Base-by-base conservation (phyloP, 1,140 invertebrate genomes). In the Ladona fulva region DNA sequence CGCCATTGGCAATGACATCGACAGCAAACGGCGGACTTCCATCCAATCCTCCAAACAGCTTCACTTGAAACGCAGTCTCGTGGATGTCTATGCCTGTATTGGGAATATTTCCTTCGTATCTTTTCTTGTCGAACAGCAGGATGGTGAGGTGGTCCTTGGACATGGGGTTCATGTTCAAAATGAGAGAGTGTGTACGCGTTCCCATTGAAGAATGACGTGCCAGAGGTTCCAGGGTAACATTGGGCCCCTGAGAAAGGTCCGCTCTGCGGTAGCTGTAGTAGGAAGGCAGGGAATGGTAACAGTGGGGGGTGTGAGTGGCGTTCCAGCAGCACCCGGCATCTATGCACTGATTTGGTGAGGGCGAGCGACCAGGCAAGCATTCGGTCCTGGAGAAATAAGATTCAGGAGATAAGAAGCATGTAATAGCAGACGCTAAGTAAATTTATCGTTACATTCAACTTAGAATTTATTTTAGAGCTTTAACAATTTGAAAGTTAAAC, bases 221-320 rank as follows among this genome's bases (percentile, higher is more conserved):
- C 11, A 77, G 78, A 24, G 76, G 74, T 74, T 22, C 77, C 78
- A 66, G 42, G 24, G 8, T 79, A 25, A 78, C 74, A 24, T 76
- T 77, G 42, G 1, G 52, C 19, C 29, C 66, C 44, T 78, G 42
- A 7, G 42, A 16, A 22, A 8, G 44, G 22, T 14, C 24, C 19
- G 66, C 42, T 25, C 78, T 78, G 77, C 78, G 77, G 74, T 82
- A 82, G 37, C 77, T 80, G 24, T 82, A 78, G n/a, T 75, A 77
- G 0, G 80, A 79, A 8, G 82, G 81, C 8, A 80, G 42, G 12
- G 81, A 75, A 76, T 82, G 82, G 77, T 78, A 81, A 59, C 82
- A 82, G 14, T 78, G 14, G 16, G 29, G 74, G n/a, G 59, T 24
- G 11, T 76, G 75, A 5, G 52, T 66, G 10, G 76, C 78, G 25